Base-by-base conservation (phyloP, 2,888 invertebrate genomes). In the Pseudococcus viburni region DNA sequence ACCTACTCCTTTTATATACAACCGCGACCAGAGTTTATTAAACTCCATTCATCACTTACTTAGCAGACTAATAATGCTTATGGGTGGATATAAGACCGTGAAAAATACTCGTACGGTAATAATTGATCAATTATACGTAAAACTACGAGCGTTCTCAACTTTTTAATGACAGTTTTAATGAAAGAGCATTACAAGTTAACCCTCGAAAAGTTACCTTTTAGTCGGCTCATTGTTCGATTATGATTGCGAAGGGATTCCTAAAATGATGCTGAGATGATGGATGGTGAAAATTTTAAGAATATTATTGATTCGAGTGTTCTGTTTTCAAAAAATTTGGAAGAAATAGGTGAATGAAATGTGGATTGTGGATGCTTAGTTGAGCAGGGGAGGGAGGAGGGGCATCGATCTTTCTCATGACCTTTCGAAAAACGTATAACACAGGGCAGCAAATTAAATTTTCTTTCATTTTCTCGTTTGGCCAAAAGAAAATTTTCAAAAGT, bases 141-240 rank as follows among this genome's bases (percentile, higher is more conserved):
- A 33, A 33, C 26, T 33, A 51, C 55, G 55, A 55, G 55, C 15
- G 7, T 55, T 5, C 55, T 55, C 55, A 55, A 55, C 55, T 55
- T 55, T 55, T 55, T 55, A 55, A 55, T 55, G 55, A 55, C 55
- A n/a, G 55, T 55, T 55, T 55, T 55, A 55, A 55, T 55, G 55
- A n/a, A 55, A 55, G 6, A 6, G 55, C n/a, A n/a, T 55, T 5
- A 55, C 55, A 15, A 0, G 17, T 55, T 55, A 55, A 55, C 55
- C 55, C 17, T 55, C 55, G 55, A 55, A 55, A 7, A 55, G 55
- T 55, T 55, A 17, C 55, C 55, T 55, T 55, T 7, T 55, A 55
- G n/a, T n/a, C 5, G n/a, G 55, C 55, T 55, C 55, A 55, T 17
- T n/a, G 55, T 55, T 55, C 55, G 55, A 55, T n/a, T 55, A 6